These are phyloP conservation scores for Pseudochirops cupreus DNA, from an alignment of 2,797 vertebrate genomes.

Conservation along the genomic window DNA sequence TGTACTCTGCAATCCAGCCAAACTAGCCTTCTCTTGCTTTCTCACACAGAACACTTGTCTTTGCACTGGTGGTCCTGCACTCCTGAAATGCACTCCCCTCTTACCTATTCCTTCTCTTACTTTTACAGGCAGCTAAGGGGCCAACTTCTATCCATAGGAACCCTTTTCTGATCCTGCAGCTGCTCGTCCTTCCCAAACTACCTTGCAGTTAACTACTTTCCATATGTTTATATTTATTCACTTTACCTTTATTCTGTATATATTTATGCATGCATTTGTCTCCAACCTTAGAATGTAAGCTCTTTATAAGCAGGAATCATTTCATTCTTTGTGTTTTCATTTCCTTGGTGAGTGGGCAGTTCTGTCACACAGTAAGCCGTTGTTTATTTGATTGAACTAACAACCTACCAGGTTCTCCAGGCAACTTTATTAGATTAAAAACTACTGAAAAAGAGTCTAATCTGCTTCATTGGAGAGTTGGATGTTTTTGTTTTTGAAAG, in stretches of 20 bases:
- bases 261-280: background rate
- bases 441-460: background rate
- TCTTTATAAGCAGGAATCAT: background rate
- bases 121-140: background rate
- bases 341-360: background rate
- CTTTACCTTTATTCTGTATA: background rate
- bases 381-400: background rate
- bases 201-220: background rate
- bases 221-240: background rate
- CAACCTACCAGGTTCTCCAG: background rate
- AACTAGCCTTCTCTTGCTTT: background rate
- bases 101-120: background rate
- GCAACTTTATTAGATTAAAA: background rate
- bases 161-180: background rate
- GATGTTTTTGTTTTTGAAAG: background rate
- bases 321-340: background rate
- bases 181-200: background rate
- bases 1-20: background rate
- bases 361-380: background rate
- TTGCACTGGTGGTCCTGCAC: background rate
- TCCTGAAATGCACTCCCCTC: background rate
- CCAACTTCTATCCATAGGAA: background rate
- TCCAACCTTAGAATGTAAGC: background rate
- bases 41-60: background rate
- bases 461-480: background rate